A percentile compares a stretch with the other conserved stretches of the same genome.
These are phyloP conservation scores for Seladonia tumulorum DNA, from an alignment of 2,888 invertebrate genomes.

Conservation along the genomic window DNA sequence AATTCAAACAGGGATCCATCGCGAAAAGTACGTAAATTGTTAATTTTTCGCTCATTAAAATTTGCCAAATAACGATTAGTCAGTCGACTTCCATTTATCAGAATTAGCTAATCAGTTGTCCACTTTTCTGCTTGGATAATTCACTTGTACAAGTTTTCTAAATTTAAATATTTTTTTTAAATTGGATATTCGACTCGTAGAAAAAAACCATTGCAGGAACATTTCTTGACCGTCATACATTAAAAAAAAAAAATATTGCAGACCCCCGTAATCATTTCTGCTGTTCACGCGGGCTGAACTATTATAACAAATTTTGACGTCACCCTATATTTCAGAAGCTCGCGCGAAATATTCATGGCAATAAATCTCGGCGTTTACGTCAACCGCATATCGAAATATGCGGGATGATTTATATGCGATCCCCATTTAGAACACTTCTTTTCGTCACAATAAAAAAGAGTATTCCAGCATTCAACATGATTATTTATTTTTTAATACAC, in stretches of 20 bases:
- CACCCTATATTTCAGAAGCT: constrained; percentile 15
- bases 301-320: constrained; percentile 5
- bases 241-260: not conserved
- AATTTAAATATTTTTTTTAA: not conserved
- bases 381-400: constrained; percentile 3
- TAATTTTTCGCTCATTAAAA: not conserved
- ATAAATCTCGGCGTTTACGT: not conserved
- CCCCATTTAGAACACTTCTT: not conserved
- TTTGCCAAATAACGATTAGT: not conserved
- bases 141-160: not conserved
- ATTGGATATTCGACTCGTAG: not conserved
- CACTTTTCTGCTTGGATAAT: not conserved
- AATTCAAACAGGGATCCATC: too few relatives aligned
- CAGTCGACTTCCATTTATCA: not conserved
- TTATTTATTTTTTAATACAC: not conserved
- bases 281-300: not conserved
- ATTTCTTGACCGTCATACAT: not conserved
- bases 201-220: not conserved
- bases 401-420: not conserved
- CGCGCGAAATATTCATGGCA: not conserved
- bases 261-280: not conserved
- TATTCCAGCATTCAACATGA: not conserved
- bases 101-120: too few relatives aligned
- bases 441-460: not conserved
- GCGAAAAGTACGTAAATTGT: not conserved